Base-by-base conservation (phyloP, 2,113 vertebrate species). In the Mastomys coucha region DNA sequence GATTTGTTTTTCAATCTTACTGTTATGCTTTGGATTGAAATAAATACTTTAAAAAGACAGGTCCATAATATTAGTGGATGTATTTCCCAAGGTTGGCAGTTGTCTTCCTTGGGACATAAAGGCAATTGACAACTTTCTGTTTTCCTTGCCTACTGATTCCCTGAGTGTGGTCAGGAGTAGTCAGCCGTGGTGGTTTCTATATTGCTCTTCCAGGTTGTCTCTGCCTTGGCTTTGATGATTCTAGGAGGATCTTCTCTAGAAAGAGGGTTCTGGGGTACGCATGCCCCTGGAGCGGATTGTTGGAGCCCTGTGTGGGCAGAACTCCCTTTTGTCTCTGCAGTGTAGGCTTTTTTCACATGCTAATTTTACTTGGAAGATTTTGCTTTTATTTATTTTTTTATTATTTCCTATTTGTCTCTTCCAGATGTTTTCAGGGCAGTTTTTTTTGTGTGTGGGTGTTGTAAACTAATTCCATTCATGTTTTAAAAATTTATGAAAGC, bases 401-500 rank as follows among this genome's bases (percentile, higher is more conserved):
- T 98, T 98, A 98, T 98, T 98, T 98, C 98, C 98, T 99, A 98
- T 98, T 99, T 99, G 98, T 99, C 98, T 98, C 98, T 99, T 98
- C 98, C 99, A 99, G 98, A 99, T 99, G 98, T 99, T 99, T 99
- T 98, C 98, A 99, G 98, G 97, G 99, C 99, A 99, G 97, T 97
- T 98, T 98, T 98, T 97, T 49, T n/a, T 87, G 26, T 84, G 91
- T 85, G 91, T 85, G 69, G 91, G 96, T 98, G 98, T 98, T 98
- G 98, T 98, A 99, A 99, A 99, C 98, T 99, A 99, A 99, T 99
- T 99, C 99, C 98, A 98, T 99, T 99, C 98, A 99, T 98, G 98
- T 98, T 99, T 99, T 99, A 99, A 99, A 99, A 99, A 99, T 99
- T 99, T 99, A 99, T 99, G 98, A 98, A 99, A 98, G 98, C 98